Percentiles rank a stretch among this genome's conserved stretches.
Evolutionary conservation across 2,888 invertebrate genomes (phyloP).

Genomic region (Epinotia nisella): DNA sequence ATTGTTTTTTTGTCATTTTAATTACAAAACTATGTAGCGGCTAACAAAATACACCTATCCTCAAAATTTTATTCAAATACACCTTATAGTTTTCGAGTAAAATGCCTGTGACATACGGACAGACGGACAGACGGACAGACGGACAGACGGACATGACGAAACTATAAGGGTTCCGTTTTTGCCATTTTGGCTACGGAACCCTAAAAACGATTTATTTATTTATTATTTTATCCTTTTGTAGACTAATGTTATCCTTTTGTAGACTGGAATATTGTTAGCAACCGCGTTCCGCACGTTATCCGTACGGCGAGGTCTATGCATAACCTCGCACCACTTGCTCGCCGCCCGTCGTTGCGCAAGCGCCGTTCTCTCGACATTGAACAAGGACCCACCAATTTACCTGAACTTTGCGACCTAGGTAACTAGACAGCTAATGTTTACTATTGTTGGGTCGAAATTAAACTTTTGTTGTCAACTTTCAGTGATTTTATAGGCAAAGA

Average conservation of each 20-base stretch:
- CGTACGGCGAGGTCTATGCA: conserved; percentile 64
- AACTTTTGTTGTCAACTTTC: background rate
- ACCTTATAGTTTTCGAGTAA: no score
- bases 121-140: no score
- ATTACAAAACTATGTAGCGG: no score
- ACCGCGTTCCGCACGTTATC: conserved; percentile 41
- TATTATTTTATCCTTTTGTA: no score
- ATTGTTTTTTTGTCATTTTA: no score
- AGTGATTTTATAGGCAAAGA: background rate
- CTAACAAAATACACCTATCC: no score
- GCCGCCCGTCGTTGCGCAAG: conserved; percentile 50
- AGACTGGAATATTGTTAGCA: conserved; percentile 16
- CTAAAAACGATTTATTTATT: no score
- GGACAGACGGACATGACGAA: no score
- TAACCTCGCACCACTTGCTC: conserved; percentile 81
- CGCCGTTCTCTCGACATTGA: conserved; percentile 82
- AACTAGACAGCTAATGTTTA: background rate
- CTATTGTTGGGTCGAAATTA: background rate
- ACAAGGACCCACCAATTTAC: conserved; percentile 61
- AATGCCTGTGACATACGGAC: no score
- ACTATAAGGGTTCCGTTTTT: no score
- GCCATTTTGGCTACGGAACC: no score
- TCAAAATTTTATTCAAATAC: no score
- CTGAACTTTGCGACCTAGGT: conserved; percentile 39
- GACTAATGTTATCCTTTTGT: background rate